phyloP scores from a whole-genome alignment of 2,113 vertebrate genomes.

The Phocoena sinus region DNA sequence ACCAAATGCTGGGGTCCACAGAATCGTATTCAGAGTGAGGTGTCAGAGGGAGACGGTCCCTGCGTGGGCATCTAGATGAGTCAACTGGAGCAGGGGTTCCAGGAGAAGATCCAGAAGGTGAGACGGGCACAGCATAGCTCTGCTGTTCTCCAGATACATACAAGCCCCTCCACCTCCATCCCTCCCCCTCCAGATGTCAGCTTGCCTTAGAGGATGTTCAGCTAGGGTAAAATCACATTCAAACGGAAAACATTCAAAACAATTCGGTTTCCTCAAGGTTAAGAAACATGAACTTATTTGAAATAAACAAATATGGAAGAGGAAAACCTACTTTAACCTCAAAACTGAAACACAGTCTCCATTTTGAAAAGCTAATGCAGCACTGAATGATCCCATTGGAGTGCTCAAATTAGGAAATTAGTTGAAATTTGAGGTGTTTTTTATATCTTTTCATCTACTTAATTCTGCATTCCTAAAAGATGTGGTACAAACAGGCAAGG shows the following conservation, averaged over 20 bases:
- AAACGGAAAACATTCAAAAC: background rate
- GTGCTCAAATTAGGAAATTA: background rate
- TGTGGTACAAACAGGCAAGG: background rate
- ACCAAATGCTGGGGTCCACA: background rate
- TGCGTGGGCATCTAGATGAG: too few relatives aligned
- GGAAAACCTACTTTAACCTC: background rate
- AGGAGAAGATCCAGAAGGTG: background rate
- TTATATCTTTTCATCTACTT: background rate
- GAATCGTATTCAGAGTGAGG: background rate
- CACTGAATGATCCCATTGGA: background rate
- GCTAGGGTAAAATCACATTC: background rate
- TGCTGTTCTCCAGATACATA: background rate
- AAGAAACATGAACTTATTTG: background rate
- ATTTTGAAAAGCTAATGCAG: background rate
- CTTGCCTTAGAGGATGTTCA: background rate
- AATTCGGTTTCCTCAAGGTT: background rate
- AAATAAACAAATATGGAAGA: background rate
- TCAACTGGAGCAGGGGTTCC: too few relatives aligned
- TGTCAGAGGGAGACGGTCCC: background rate
- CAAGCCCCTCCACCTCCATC: accelerated
- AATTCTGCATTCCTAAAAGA: background rate
- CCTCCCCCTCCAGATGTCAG: accelerated
- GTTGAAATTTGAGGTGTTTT: background rate
- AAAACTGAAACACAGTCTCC: background rate
- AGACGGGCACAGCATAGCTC: accelerated